A percentile compares a stretch with the other conserved stretches of the same genome.
phyloP scores from a whole-genome alignment of 2,888 invertebrate genomes.

The Drosophila mettleri region DNA sequence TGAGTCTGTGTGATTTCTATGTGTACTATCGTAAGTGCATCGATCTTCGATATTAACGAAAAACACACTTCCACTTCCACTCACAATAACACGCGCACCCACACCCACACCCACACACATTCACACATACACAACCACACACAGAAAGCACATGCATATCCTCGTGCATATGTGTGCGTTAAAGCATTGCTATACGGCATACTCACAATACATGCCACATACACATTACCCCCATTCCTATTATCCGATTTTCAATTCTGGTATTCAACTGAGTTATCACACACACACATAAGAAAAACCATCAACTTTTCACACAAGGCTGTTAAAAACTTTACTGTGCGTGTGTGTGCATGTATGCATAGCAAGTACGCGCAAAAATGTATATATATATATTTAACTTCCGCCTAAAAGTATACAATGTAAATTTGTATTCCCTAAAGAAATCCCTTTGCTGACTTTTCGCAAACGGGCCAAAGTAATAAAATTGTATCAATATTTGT shows the following conservation, averaged over 20 bases:
- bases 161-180: constrained; percentile 5
- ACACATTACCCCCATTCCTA: constrained; percentile 4
- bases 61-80: not conserved
- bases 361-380: too few relatives aligned
- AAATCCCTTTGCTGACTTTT: not conserved
- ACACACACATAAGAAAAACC: constrained; percentile 7
- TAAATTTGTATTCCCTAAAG: not conserved
- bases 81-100: not conserved
- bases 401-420: constrained; percentile 3
- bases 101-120: not conserved
- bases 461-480: not conserved
- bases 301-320: constrained; percentile 19
- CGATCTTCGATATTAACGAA: constrained; percentile 52
- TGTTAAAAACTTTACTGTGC: constrained; percentile 10
- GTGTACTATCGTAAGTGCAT: constrained; percentile 78
- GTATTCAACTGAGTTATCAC: constrained; percentile 11
- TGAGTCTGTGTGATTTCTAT: constrained; percentile 67
- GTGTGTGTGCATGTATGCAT: constrained; percentile 28
- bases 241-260: constrained; percentile 9
- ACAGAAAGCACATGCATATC: constrained; percentile 5
- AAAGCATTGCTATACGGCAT: constrained; percentile 5
- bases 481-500: constrained; percentile 7
- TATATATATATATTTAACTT: not conserved
- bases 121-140: not conserved
- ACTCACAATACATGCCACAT: constrained; percentile 8